Conservation (phyloP, 2,888 invertebrate species). For the Chorisops tibialis region DNA sequence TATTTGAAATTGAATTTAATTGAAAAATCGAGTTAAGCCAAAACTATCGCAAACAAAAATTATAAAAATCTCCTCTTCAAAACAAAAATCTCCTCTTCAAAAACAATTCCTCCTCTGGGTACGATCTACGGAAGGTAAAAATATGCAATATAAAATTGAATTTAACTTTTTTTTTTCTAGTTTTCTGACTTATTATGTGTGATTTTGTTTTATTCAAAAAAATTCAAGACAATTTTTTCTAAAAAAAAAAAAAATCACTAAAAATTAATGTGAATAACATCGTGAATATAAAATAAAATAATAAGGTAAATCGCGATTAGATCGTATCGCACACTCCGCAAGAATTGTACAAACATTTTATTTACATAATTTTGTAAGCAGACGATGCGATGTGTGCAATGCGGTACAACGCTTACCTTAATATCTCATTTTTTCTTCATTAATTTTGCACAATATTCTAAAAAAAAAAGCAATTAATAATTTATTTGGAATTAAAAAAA, state of each 20-base stretch:
- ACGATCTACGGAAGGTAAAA: constrained; percentile 53
- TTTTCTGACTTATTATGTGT: too few relatives aligned
- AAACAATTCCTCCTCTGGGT: constrained; percentile 42
- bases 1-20: neutral
- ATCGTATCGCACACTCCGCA: too few relatives aligned
- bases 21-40: neutral
- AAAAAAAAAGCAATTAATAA: too few relatives aligned
- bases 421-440: too few relatives aligned
- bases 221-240: constrained; percentile 12
- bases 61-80: constrained; percentile 10
- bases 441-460: too few relatives aligned
- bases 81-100: neutral
- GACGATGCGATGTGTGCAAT: too few relatives aligned
- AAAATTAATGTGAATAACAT: constrained; percentile 27
- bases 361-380: too few relatives aligned
- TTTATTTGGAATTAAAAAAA: too few relatives aligned
- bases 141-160: constrained; percentile 24
- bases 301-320: neutral
- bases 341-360: too few relatives aligned
- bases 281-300: neutral
- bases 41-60: neutral
- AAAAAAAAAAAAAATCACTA: neutral
- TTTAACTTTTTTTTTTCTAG: constrained; percentile 1
- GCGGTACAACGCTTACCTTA: too few relatives aligned
- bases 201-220: constrained; percentile 18